phyloP scores from a whole-genome alignment of 2,113 vertebrate species.

The Corythoichthys intestinalis region DNA sequence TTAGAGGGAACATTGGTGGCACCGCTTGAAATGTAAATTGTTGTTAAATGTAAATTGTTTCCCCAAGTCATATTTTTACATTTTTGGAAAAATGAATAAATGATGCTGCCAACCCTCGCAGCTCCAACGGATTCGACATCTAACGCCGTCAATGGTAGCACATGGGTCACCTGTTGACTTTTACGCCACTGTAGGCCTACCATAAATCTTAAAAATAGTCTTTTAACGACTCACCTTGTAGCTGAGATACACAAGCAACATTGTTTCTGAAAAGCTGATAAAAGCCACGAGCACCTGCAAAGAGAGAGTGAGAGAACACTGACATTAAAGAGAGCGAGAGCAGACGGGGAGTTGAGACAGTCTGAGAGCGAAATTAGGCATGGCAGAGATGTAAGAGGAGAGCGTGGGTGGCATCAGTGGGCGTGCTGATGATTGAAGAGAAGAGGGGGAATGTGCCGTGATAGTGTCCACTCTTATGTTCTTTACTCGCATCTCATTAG shows the following conservation, averaged over 20 bases:
- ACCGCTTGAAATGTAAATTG: no score
- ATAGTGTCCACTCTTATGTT: conserved; percentile 16
- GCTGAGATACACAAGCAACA: conserved; percentile 80
- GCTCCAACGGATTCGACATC: no score
- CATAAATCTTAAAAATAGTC: background rate
- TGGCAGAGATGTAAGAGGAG: conserved; percentile 42
- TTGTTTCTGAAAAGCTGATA: conserved; percentile 82
- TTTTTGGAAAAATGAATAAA: no score
- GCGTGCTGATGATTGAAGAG: conserved; percentile 60
- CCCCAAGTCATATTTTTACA: no score
- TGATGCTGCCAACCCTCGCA: no score
- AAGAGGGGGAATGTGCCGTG: conserved; percentile 38
- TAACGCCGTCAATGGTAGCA: no score
- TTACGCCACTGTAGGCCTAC: no score
- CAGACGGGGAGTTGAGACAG: conserved; percentile 25
- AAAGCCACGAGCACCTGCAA: conserved; percentile 79
- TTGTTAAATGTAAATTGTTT: no score
- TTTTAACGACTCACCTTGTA: conserved; percentile 74
- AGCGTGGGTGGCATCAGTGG: conserved; percentile 64
- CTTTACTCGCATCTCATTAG: background rate
- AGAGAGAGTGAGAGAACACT: conserved; percentile 9
- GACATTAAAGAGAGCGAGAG: conserved; percentile 1
- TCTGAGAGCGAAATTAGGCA: conserved; percentile 51
- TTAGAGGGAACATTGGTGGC: no score
- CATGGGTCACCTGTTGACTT: no score